A percentile compares a stretch with the other conserved stretches of the same genome.
phyloP scores from a whole-genome alignment of 2,113 vertebrate genomes.

The Stegostoma tigrinum region DNA sequence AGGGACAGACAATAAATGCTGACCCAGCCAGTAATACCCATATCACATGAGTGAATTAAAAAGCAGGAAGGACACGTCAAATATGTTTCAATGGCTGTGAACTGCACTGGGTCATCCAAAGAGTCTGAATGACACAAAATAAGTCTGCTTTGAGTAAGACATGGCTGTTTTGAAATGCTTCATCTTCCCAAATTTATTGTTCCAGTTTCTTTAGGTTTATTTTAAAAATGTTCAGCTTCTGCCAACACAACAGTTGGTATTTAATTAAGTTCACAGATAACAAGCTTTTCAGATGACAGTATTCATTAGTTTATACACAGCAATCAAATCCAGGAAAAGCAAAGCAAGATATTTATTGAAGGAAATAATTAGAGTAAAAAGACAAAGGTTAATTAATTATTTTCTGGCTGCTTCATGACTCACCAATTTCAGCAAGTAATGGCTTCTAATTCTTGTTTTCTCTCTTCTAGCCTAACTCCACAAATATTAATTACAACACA shows the following conservation, averaged over 20 bases:
- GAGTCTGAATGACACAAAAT: background rate
- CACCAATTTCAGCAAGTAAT: constrained; percentile 2
- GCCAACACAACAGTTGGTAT: background rate
- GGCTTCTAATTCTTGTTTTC: background rate
- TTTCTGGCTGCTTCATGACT: background rate
- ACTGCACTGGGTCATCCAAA: too few species aligned
- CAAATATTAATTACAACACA: background rate
- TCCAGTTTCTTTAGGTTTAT: background rate
- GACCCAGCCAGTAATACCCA: too few species aligned
- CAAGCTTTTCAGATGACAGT: background rate
- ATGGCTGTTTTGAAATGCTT: background rate
- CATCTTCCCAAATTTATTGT: background rate
- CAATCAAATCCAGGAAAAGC: background rate
- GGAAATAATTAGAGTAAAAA: constrained; percentile 3
- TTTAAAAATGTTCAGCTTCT: background rate
- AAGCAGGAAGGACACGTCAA: too few species aligned
- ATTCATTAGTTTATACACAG: background rate
- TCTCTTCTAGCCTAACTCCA: background rate
- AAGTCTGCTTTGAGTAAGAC: background rate
- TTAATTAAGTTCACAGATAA: background rate
- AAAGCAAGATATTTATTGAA: background rate
- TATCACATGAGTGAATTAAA: too few species aligned
- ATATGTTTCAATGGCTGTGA: too few species aligned
- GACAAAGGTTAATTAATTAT: constrained; percentile 1
- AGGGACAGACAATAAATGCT: too few species aligned